Evolutionary conservation across 2,888 invertebrate genomes (phyloP), one percentile per base, ranked within the genome.

Genomic region (Conistra vaccinii): DNA sequence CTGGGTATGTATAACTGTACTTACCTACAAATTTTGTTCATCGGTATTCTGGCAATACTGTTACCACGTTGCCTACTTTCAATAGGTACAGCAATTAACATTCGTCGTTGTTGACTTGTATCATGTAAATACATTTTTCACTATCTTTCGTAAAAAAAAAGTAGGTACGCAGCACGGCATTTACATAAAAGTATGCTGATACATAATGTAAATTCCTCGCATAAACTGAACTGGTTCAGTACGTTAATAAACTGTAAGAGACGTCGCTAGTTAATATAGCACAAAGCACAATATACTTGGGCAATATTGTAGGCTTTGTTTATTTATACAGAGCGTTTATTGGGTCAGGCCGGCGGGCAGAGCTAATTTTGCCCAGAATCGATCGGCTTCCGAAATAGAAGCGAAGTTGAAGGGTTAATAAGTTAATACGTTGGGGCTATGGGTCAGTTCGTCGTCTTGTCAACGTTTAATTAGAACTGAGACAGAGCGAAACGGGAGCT

Each of bases 301-400:
- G 35, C 57, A 72, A 76, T 81, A 75, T 76, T 69, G 78, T 63
- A 73, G 74, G 81, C 76, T 71, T 76, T 84, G 85, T 88, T 88
- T 87, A 89, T 87, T 86, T 87, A 85, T 85, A 81, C 76, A 32
- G 67, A 48, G n/a, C 63, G 65, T 83, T 85, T 87, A 89, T 85
- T 89, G 76, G 89, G 89, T 90, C 89, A 87, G 78, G 70, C 69
- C 81, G 81, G 68, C 82, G 61, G 68, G 69, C 58, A 65, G 65
- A 80, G 63, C 75, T 85, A 79, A 80, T 83, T 86, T 81, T 76
- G 83, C 65, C 75, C 73, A 83, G 78, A 85, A 88, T 89, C 89
- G 80, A 89, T 89, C 62, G 72, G 3, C 67, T 79, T 80, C 81
- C 69, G 79, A 88, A 89, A 89, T 89, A 85, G 77, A 69, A 48